Evolutionary conservation across 2,888 invertebrate species (phyloP).

Genomic region (Exephanes ischioxanthus): DNA sequence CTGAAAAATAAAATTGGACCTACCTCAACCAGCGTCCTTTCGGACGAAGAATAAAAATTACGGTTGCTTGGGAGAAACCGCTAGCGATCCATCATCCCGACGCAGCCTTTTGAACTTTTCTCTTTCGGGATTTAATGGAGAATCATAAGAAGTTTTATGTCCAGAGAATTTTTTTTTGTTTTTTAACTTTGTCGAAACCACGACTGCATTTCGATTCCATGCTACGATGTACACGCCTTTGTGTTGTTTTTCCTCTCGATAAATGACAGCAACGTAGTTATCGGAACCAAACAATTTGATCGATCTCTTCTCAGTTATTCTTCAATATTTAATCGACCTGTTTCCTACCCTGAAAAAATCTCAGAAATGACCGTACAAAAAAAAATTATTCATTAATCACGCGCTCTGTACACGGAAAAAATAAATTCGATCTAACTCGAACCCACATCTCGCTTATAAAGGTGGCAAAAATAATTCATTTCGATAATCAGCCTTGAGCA

Average conservation of each 20-base stretch:
- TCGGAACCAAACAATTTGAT: background rate
- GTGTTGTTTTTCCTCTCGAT: constrained; percentile 1
- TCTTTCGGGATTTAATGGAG: background rate
- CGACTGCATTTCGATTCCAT: too few relatives aligned
- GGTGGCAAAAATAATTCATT: too few relatives aligned
- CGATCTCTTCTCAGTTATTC: background rate
- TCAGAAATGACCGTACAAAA: background rate
- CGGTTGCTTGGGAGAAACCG: background rate
- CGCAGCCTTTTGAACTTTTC: background rate
- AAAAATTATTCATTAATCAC: background rate
- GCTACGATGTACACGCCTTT: too few relatives aligned
- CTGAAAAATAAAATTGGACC: background rate
- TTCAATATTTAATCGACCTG: constrained; percentile 43
- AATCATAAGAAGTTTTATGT: background rate
- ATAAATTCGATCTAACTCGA: constrained; percentile 13
- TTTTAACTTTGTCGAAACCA: background rate
- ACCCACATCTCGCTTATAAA: background rate
- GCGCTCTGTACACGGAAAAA: background rate
- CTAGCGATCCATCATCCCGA: background rate
- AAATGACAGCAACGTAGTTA: constrained; percentile 16
- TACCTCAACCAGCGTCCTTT: constrained; percentile 1
- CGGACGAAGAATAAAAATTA: background rate
- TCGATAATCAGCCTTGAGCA: too few relatives aligned
- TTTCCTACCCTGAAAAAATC: background rate
- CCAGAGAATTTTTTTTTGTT: constrained; percentile 11